Percentiles rank a stretch among this genome's conserved stretches.
These are phyloP conservation scores for Porites lutea DNA, from an alignment of 64 coral and sea anemone genomes.

Conservation along the genomic window DNA sequence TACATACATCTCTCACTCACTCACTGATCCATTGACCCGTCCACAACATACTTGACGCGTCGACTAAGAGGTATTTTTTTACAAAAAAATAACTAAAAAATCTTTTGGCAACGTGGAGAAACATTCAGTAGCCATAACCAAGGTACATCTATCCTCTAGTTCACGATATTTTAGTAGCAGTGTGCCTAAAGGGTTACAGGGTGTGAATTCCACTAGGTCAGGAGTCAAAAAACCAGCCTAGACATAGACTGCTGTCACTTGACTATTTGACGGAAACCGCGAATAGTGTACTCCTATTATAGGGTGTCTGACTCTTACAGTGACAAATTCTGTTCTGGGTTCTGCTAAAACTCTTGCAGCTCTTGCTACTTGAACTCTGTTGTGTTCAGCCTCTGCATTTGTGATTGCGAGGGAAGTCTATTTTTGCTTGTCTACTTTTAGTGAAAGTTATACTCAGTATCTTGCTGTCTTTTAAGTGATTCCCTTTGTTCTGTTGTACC, in stretches of 20 bases:
- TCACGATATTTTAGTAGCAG: neutral
- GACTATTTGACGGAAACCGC: constrained; percentile 33
- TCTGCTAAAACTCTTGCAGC: constrained; percentile 28
- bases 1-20: no score
- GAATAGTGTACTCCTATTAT: neutral
- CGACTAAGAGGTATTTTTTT: no score
- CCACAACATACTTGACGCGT: no score
- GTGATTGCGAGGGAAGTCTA: neutral
- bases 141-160: constrained; percentile 26
- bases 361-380: constrained; percentile 50
- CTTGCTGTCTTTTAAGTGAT: constrained; percentile 70
- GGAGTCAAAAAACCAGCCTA: constrained; percentile 50
- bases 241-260: constrained; percentile 58
- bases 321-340: constrained; percentile 67
- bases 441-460: constrained; percentile 62
- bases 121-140: no score
- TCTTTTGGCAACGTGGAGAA: no score
- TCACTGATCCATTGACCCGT: no score
- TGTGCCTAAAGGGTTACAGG: constrained; percentile 39
- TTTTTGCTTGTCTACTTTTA: constrained; percentile 51
- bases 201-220: constrained; percentile 18
- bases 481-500: constrained; percentile 74
- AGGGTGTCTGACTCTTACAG: constrained; percentile 37
- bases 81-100: no score
- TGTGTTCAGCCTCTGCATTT: constrained; percentile 21